A percentile compares a stretch with the other conserved stretches of the same genome.
These are phyloP conservation scores for Lasius fuliginosus DNA, from an alignment of 2,888 invertebrate species.

Conservation along the genomic window DNA sequence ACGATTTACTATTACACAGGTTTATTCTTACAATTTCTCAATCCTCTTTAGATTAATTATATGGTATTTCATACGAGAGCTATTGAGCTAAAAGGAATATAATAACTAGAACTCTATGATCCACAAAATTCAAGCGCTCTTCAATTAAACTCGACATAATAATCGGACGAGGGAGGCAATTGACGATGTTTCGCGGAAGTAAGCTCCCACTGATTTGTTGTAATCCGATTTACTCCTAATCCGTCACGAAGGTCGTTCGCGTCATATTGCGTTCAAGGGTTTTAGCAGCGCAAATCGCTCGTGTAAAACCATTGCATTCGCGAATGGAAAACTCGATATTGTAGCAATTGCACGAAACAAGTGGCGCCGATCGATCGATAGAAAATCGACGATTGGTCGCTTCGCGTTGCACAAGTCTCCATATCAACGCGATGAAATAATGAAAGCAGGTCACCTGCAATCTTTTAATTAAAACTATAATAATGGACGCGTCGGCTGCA, in stretches of 20 bases:
- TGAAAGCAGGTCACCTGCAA: not conserved
- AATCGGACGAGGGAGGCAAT: slow-evolving; percentile 42
- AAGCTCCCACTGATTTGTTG: slow-evolving; percentile 56
- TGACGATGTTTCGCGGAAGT: slow-evolving; percentile 52
- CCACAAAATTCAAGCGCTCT: slow-evolving; percentile 38
- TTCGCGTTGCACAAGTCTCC: not conserved
- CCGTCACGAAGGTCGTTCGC: slow-evolving; percentile 50
- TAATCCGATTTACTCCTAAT: slow-evolving; percentile 55
- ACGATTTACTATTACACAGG: not conserved
- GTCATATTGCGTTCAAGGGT: slow-evolving; percentile 52
- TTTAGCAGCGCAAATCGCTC: slow-evolving; percentile 40
- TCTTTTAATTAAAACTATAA: slow-evolving; percentile 1
- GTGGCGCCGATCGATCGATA: slow-evolving; percentile 19
- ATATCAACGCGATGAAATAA: slow-evolving; percentile 5
- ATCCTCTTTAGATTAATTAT: slow-evolving; percentile 4
- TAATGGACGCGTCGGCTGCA: not conserved
- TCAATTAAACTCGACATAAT: slow-evolving; percentile 42
- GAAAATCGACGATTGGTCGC: slow-evolving; percentile 27
- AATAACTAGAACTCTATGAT: slow-evolving; percentile 29
- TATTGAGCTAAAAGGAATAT: not conserved
- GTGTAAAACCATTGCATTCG: slow-evolving; percentile 33
- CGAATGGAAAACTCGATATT: slow-evolving; percentile 49
- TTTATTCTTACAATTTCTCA: slow-evolving; percentile 10
- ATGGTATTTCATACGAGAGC: not conserved
- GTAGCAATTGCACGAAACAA: slow-evolving; percentile 33